Evolutionary conservation across 1,140 invertebrate species (phyloP).

Genomic region (Cydia splendana): DNA sequence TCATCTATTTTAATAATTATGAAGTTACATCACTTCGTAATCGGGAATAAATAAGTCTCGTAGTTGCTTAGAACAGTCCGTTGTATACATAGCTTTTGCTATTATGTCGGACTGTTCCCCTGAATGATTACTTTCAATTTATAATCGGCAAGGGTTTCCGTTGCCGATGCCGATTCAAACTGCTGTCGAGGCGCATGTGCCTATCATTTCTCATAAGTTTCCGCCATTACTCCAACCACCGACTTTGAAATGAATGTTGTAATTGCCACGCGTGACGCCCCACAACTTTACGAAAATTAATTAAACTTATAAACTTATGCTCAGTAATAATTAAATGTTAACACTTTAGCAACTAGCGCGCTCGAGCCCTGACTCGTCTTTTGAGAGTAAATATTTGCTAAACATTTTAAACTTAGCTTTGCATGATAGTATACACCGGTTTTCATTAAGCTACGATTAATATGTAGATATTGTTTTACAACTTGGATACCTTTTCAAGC

Average conservation of each 20-base stretch:
- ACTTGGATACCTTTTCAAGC: slow-evolving; percentile 3
- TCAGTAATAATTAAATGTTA: slow-evolving; percentile 41
- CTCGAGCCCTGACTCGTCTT: slow-evolving; percentile 3
- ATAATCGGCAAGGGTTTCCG: slow-evolving; percentile 8
- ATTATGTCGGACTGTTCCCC: neutral
- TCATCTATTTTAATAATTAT: too few species aligned
- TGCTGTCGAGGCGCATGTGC: neutral
- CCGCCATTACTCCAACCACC: slow-evolving; percentile 35
- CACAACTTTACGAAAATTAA: slow-evolving; percentile 43
- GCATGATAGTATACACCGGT: slow-evolving; percentile 5
- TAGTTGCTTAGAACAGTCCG: neutral
- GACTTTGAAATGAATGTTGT: slow-evolving; percentile 28
- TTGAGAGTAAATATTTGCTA: slow-evolving; percentile 34
- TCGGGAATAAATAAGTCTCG: too few species aligned
- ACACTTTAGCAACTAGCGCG: slow-evolving; percentile 34
- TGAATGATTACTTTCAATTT: slow-evolving; percentile 5
- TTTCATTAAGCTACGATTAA: slow-evolving; percentile 1
- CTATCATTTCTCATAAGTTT: slow-evolving; percentile 29
- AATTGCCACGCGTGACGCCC: slow-evolving; percentile 29
- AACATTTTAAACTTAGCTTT: slow-evolving; percentile 13
- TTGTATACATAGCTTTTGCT: neutral
- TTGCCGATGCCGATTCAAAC: neutral
- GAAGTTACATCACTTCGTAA: too few species aligned
- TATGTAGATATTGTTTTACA: neutral
- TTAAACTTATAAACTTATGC: slow-evolving; percentile 40